Percentiles rank a stretch among this genome's conserved stretches.
These are phyloP conservation scores for Anomalospiza imberbis DNA, from an alignment of 2,797 vertebrate genomes.

Conservation along the genomic window DNA sequence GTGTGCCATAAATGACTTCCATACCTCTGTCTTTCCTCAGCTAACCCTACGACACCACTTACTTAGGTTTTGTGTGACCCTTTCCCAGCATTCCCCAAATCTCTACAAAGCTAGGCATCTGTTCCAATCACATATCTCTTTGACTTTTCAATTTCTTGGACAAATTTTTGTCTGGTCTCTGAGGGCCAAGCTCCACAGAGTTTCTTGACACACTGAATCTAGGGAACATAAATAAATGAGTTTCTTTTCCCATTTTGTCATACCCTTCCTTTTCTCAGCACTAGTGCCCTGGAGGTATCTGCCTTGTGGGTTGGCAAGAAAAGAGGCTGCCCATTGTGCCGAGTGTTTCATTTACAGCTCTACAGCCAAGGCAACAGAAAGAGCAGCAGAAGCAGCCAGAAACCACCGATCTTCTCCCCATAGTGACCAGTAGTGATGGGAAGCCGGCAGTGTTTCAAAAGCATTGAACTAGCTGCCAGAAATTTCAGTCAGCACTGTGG, in stretches of 20 bases:
- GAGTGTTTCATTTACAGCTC: neutral
- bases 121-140: slow-evolving; percentile 28
- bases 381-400: slow-evolving; percentile 52
- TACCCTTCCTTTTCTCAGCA: slow-evolving; percentile 4
- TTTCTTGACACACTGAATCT: neutral
- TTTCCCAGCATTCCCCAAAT: slow-evolving; percentile 10
- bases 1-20: neutral
- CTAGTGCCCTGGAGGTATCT: neutral
- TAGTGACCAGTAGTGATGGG: slow-evolving; percentile 29
- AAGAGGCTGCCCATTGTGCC: neutral
- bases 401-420: neutral
- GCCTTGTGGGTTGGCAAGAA: slow-evolving; percentile 39
- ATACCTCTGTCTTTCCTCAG: slow-evolving; percentile 14
- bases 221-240: slow-evolving; percentile 8
- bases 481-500: slow-evolving; percentile 8
- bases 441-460: slow-evolving; percentile 46
- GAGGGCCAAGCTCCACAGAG: neutral
- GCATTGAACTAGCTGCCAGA: slow-evolving; percentile 18
- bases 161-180: neutral
- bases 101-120: neutral
- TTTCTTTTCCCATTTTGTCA: slow-evolving; percentile 32
- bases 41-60: slow-evolving; percentile 14
- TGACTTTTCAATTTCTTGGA: slow-evolving; percentile 40
- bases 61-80: neutral
- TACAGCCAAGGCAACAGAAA: slow-evolving; percentile 32